Evolutionary conservation across 2,113 vertebrate genomes (phyloP).

Genomic region (Pelusios castaneus): DNA sequence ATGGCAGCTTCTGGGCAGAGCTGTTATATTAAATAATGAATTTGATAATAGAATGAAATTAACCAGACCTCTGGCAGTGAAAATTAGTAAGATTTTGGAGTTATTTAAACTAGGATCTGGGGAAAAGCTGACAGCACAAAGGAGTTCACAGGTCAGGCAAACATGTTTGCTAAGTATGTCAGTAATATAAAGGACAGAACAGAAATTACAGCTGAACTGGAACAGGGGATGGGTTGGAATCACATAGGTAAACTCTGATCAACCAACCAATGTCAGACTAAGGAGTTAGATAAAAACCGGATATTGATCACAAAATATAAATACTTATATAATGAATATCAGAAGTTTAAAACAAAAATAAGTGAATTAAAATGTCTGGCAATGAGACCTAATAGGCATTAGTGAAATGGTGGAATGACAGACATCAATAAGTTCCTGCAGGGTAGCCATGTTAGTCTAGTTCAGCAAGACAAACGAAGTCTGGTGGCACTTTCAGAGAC

Average conservation of each 20-base stretch:
- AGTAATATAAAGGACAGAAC: neutral
- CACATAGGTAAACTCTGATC: neutral
- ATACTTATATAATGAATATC: conserved; percentile 2
- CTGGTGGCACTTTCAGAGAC: too few species aligned
- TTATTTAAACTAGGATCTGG: neutral
- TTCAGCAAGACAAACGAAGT: too few species aligned
- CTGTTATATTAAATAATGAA: conserved; percentile 9
- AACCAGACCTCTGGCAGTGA: neutral
- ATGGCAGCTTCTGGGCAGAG: neutral
- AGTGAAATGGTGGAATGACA: conserved; percentile 12
- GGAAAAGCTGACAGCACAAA: neutral
- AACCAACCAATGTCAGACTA: neutral
- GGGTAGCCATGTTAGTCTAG: too few species aligned
- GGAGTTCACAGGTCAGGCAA: neutral
- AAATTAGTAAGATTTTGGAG: neutral
- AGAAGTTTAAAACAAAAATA: conserved; percentile 44
- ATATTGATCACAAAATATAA: neutral
- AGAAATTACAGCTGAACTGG: conserved; percentile 19
- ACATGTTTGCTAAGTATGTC: neutral
- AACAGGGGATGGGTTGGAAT: neutral
- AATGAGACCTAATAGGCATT: conserved; percentile 56
- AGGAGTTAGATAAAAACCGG: neutral
- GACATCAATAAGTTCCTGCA: conserved; percentile 26
- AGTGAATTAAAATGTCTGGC: conserved; percentile 7
- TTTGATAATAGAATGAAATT: neutral